phyloP scores from a whole-genome alignment of 2,797 vertebrate species.

The Sus cebifrons region DNA sequence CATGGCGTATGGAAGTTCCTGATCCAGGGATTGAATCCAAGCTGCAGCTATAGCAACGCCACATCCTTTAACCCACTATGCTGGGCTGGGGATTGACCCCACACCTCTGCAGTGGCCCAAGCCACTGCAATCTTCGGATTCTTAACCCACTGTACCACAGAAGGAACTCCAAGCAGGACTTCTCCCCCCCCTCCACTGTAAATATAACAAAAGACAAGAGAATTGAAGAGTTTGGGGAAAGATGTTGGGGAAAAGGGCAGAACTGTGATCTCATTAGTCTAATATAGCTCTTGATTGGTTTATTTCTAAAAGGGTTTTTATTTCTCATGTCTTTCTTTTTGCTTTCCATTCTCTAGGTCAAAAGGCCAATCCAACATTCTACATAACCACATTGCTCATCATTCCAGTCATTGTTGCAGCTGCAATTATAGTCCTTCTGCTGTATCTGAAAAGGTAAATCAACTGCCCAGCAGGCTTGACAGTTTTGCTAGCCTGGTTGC shows the following conservation, averaged over 20 bases:
- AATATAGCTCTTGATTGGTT: conserved; percentile 20
- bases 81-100: no score
- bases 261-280: conserved; percentile 20
- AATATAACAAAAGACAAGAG: neutral
- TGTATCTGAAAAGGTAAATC: conserved; percentile 91
- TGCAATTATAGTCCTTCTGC: conserved; percentile 86
- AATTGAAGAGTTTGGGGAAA: conserved; percentile 51
- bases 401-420: conserved; percentile 86
- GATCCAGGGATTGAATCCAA: no score
- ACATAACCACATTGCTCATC: conserved; percentile 82
- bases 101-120: no score
- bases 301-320: conserved; percentile 42
- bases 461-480: neutral
- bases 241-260: neutral
- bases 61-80: no score
- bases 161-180: no score
- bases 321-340: conserved; percentile 50
- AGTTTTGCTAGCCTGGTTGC: neutral
- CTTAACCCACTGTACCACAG: no score
- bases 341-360: conserved; percentile 85
- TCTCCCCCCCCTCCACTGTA: neutral
- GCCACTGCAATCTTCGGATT: no score
- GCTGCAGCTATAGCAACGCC: no score
- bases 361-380: conserved; percentile 70
- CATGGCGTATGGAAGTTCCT: no score